phyloP scores from a whole-genome alignment of 1,140 invertebrate genomes.

The Chironomus tepperi region DNA sequence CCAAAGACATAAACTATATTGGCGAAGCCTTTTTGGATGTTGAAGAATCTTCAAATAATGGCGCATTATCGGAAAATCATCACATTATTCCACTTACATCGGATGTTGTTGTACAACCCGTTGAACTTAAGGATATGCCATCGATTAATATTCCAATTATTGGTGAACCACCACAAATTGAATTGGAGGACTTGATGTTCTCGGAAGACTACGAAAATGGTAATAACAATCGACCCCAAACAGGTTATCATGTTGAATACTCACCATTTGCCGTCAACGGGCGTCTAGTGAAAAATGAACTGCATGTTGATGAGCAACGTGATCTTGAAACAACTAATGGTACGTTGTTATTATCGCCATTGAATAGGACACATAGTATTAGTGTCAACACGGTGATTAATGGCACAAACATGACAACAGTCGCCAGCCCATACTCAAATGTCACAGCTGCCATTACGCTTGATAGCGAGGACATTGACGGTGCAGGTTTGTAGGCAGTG shows the following conservation, averaged over 20 bases:
- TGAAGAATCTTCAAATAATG: slow-evolving; percentile 24
- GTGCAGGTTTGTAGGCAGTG: not conserved
- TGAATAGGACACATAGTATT: slow-evolving; percentile 1
- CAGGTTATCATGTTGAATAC: slow-evolving; percentile 1
- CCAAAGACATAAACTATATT: slow-evolving; percentile 38
- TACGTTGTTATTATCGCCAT: not conserved
- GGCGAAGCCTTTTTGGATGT: slow-evolving; percentile 39
- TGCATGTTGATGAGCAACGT: not conserved
- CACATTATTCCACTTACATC: slow-evolving; percentile 26
- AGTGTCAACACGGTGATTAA: slow-evolving; percentile 20
- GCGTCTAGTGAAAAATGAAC: not conserved
- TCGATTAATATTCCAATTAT: slow-evolving; percentile 39
- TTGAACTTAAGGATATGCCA: slow-evolving; percentile 33
- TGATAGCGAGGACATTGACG: not conserved
- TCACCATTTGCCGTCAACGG: not conserved
- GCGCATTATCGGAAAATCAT: not conserved
- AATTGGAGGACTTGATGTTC: slow-evolving; percentile 37
- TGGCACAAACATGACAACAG: slow-evolving; percentile 20
- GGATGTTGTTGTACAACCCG: slow-evolving; percentile 39
- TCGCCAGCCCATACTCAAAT: not conserved
- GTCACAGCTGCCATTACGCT: not conserved
- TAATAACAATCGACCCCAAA: not conserved
- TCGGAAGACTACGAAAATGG: not conserved
- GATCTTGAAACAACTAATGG: not conserved
- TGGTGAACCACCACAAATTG: slow-evolving; percentile 39